Evolutionary conservation across 1,140 invertebrate genomes (phyloP), one percentile per base, ranked within the genome.

Genomic region (Daktulosphaira vitifoliae): DNA sequence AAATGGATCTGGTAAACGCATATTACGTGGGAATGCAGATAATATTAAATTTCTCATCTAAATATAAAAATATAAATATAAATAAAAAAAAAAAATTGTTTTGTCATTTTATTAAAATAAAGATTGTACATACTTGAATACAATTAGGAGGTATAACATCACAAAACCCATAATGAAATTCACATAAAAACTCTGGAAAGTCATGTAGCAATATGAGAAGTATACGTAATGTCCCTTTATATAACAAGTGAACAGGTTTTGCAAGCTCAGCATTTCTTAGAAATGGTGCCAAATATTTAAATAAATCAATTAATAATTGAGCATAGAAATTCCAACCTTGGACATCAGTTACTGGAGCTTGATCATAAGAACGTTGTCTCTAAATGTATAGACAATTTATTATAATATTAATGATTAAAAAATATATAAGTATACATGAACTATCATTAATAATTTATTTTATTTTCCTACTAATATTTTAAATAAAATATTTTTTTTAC

Each of bases 91-190:
- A n/a, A n/a, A n/a, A n/a, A n/a, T n/a, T n/a, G n/a, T n/a, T n/a
- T n/a, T n/a, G n/a, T n/a, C n/a, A n/a, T n/a, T n/a, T n/a, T n/a
- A n/a, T n/a, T n/a, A 25, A 33, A 33, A 33, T 11, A 37, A 62
- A 73, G n/a, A n/a, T n/a, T n/a, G n/a, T n/a, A n/a, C n/a, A n/a
- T n/a, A 33, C 29, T 72, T 97, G 96, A 70, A 99, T 95, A 74
- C 96, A 99, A 74, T 99, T 99, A 1, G 95, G 90, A 67, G 96
- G 96, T 71, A 99, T 98, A 48, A 93, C 93, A 77, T 99, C 96
- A 75, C 96, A 98, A 76, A 99, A 96, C n/a, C 91, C 89, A 73
- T 98, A 98, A 74, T 98, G 94, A 75, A 98, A 99, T 72, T 99
- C 96, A 74, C 95, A 98, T 20, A 99, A 80, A 73, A 99, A 98